Evolutionary conservation across 2,797 vertebrate genomes (phyloP).

Genomic region (Poecilia picta): DNA sequence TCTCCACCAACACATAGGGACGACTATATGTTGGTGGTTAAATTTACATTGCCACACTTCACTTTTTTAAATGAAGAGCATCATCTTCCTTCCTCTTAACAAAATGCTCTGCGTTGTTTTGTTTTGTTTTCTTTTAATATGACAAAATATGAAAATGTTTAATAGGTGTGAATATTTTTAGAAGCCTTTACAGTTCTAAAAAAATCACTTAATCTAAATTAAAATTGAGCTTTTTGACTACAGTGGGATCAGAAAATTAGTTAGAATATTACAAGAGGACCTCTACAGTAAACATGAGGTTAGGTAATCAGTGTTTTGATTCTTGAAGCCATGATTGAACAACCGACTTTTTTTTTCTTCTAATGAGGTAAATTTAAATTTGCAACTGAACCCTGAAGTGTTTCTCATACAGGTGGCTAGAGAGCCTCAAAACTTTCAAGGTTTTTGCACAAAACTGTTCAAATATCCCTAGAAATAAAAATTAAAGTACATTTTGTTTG

Average conservation of each 20-base stretch:
- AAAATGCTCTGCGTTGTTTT: not conserved
- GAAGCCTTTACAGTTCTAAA: not conserved
- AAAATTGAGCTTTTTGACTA: not conserved
- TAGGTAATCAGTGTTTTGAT: not conserved
- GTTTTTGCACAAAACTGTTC: not conserved
- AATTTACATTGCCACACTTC: not conserved
- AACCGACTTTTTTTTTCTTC: not conserved
- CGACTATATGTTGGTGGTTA: no score
- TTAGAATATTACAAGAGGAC: not conserved
- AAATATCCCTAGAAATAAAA: not conserved
- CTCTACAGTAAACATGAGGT: not conserved
- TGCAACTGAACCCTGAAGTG: not conserved
- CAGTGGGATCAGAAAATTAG: not conserved
- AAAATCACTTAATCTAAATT: not conserved
- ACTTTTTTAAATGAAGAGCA: no score
- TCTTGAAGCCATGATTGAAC: not conserved
- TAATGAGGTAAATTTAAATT: not conserved
- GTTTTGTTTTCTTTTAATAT: not conserved
- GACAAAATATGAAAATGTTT: not conserved
- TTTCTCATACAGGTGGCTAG: not conserved
- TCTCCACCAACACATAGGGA: not conserved
- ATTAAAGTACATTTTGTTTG: not conserved
- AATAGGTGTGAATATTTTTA: not conserved
- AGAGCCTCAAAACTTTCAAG: not conserved
- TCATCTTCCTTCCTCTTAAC: not conserved